Base-by-base conservation (phyloP, 2,888 invertebrate species). In the Monochamus alternatus region DNA sequence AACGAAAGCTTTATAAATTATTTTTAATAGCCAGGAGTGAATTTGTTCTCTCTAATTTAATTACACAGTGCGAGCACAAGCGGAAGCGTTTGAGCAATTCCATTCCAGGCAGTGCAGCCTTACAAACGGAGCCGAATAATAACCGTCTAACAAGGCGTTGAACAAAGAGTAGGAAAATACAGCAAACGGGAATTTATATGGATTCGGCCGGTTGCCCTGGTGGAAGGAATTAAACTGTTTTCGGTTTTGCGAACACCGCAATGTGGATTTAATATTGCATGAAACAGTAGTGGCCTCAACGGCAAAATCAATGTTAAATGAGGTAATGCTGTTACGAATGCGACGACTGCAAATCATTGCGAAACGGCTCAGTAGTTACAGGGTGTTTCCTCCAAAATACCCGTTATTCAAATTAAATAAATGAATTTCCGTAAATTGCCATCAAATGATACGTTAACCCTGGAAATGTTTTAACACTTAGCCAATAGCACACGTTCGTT, bases 231-330 rank as follows among this genome's bases (percentile, higher is more conserved):
- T 51, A 51, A 51, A 51, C 10, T n/a, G n/a, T 51, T 51, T n/a
- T 51, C n/a, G 51, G n/a, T 51, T 51, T 10, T 10, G 51, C 51
- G 9, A 51, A 51, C 12, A 51, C 51, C 51, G 10, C 51, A 51
- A 51, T 10, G 51, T 51, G 51, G 51, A 51, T n/a, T 51, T 51
- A 51, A 51, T 51, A n/a, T 51, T 51, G 51, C 51, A 51, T 51
- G 51, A n/a, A 51, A 51, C n/a, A 51, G n/a, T 51, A 51, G n/a
- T 51, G 4, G 51, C 51, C 9, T 51, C n/a, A 51, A 51, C 51
- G 9, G 10, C 10, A 51, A 51, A 51, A 51, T n/a, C 12, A 51
- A 51, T 51, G 51, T 51, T 51, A 51, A 51, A 51, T n/a, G 51
- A n/a, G n/a, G 51, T 51, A 51, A 51, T 51, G 12, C 51, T 51